Conservation (phyloP, 2,113 vertebrate species). For the rat (Rattus norvegicus) region GRCr8 NC_086031.1:105637001-105637500, state of each 20-base stretch:
- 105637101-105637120: background rate
- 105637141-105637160: background rate
- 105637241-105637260: background rate
- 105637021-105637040: background rate
- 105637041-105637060: background rate
- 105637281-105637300: background rate
- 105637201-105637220: conserved; percentile 17
- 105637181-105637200: background rate
- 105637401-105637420: background rate
- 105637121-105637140: background rate
- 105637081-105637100: background rate
- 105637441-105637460: background rate
- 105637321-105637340: too few relatives aligned
- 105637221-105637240: background rate
- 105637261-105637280: background rate
- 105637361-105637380: background rate
- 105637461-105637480: rapidly evolving
- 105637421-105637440: background rate
- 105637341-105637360: background rate
- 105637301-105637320: background rate
- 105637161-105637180: conserved; percentile 5
- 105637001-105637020: background rate
- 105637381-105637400: background rate
- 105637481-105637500: background rate
- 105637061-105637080: background rate